Evolutionary conservation across 2,113 vertebrate genomes (phyloP).

Genomic region (Oncorhynchus nerka): DNA sequence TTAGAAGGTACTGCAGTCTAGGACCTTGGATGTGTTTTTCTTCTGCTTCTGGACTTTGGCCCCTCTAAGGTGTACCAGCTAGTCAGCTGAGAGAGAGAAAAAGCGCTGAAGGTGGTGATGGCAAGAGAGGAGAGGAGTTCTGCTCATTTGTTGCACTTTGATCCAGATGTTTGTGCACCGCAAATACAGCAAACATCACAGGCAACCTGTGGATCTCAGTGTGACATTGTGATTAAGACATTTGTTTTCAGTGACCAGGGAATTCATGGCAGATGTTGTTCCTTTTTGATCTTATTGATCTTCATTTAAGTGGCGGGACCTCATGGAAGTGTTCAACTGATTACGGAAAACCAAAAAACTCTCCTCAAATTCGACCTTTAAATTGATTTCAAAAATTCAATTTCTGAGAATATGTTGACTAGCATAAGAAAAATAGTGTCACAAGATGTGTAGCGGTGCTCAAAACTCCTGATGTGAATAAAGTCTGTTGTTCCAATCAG

Average conservation of each 20-base stretch:
- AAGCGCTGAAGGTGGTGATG: slow-evolving; percentile 28
- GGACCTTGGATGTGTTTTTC: slow-evolving; percentile 34
- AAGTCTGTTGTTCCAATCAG: too few relatives aligned
- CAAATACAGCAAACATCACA: slow-evolving; percentile 37
- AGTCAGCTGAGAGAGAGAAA: slow-evolving; percentile 62
- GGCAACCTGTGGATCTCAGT: slow-evolving; percentile 14
- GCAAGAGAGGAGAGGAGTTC: not conserved
- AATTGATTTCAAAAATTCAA: too few relatives aligned
- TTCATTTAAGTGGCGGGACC: too few relatives aligned
- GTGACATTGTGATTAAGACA: not conserved
- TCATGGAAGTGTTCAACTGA: too few relatives aligned
- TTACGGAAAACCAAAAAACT: too few relatives aligned
- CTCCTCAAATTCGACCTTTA: too few relatives aligned
- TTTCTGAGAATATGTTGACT: too few relatives aligned
- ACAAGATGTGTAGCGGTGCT: too few relatives aligned
- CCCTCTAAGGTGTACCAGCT: slow-evolving; percentile 58
- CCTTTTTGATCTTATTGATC: too few relatives aligned
- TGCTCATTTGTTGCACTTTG: slow-evolving; percentile 43
- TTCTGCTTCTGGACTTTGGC: slow-evolving; percentile 59
- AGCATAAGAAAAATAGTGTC: too few relatives aligned
- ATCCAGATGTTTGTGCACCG: slow-evolving; percentile 58
- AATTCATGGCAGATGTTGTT: not conserved
- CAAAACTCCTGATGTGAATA: too few relatives aligned
- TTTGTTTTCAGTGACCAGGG: slow-evolving; percentile 12
- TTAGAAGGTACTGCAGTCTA: slow-evolving; percentile 22